Evolutionary conservation across 1,140 invertebrate genomes (phyloP), one percentile per base, ranked within the genome.

Genomic region (Liolophura sinensis): DNA sequence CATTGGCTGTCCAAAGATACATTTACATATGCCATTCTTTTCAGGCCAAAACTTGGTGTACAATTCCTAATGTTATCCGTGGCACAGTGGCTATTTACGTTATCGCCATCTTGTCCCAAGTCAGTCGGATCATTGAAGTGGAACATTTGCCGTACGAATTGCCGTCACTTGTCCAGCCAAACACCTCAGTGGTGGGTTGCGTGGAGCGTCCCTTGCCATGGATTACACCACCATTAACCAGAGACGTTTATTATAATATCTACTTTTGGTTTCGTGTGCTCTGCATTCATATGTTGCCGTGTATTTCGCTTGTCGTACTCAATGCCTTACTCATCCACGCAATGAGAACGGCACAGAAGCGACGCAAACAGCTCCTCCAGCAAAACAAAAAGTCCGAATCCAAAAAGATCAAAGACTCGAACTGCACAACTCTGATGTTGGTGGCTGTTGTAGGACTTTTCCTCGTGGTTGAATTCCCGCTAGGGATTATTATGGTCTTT

Each of bases 361-460:
- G 93, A 16, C 69, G 93, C 20, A 90, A 92, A 75, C 89, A 91
- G 78, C 86, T 95, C 14, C 90, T 95, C 76, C 91, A 92, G 64
- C 93, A 94, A 77, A 94, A 93, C 80, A 88, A 91, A 65, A 93
- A 92, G 78, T 92, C 88, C 69, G 94, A 94, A 84, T 93, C 90
- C 82, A 92, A 90, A 81, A 92, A 91, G 75, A 70, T 70, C 54
- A 31, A 81, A 60, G 95, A 95, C 77, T 91, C 91, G 7, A 96
- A 97, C 77, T 96, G 93, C 78, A 97, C 94, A 1, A 96, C 94
- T 0, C 81, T 96, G 9, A 97, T 97, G 95, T 85, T 97, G 4
- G 96, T 97, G n/a, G 93, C 94, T 5, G 93, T 97, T 0, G 94
- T 97, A 0, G 92, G 92, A 0, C 92, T 96, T 0, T 97, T 97